phyloP scores from a whole-genome alignment of 53 echinoderm and acorn worm genomes.

The Mesocentrotus franciscanus region DNA sequence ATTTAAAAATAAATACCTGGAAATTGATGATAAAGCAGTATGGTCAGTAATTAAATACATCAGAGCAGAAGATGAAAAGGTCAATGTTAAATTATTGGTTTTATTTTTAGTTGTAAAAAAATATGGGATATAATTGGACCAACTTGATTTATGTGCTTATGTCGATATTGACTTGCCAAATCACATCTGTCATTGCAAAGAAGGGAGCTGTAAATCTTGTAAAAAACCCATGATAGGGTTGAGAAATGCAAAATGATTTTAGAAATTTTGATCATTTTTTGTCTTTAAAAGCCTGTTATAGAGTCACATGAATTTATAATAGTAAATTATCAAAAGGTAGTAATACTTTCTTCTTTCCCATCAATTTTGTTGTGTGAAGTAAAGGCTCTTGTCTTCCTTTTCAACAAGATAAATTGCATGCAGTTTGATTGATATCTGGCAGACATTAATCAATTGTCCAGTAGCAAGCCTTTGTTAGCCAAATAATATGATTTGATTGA shows the following conservation, averaged over 20 bases:
- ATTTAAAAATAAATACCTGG: not conserved
- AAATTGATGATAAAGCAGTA: slow-evolving; percentile 2
- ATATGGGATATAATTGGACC: not conserved
- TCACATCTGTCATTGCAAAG: not conserved
- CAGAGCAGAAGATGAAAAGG: not conserved
- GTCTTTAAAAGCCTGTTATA: not conserved
- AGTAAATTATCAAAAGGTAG: not conserved
- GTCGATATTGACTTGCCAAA: not conserved
- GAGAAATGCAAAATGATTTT: not conserved
- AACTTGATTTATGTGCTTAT: slow-evolving; percentile 20
- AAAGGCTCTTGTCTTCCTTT: not conserved
- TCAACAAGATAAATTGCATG: not conserved
- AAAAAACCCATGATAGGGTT: not conserved
- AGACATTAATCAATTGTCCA: slow-evolving; percentile 12
- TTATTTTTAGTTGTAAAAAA: not conserved
- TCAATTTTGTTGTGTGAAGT: not conserved
- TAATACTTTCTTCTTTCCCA: not conserved
- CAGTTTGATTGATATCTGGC: not conserved
- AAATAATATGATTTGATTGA: slow-evolving; percentile 40
- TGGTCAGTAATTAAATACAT: slow-evolving; percentile 35
- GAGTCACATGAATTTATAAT: not conserved
- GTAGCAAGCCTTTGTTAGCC: slow-evolving; percentile 23
- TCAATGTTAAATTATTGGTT: not conserved
- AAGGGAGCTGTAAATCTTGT: not conserved
- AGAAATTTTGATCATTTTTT: not conserved